Evolutionary conservation across 2,888 invertebrate species (phyloP), one percentile per base, ranked within the genome.

Genomic region (Lucinisca nassula): DNA sequence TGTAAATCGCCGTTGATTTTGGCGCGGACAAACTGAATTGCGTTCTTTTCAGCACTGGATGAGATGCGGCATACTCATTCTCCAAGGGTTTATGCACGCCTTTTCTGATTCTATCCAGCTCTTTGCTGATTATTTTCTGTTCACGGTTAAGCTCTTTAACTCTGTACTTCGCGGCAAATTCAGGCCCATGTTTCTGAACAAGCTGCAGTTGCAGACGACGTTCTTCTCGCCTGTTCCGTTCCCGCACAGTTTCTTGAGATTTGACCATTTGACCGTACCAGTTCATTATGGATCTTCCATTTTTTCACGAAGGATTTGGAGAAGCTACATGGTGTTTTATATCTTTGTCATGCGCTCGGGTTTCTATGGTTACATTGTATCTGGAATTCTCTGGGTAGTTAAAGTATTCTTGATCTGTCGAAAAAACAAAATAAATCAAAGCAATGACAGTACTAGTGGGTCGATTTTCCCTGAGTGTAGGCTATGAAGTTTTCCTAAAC

Each of bases 201-300:
- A 88, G 73, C 45, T 86, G 84, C 17, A 87, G 27, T 58, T 92
- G 85, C 32, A 88, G 38, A 8, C 88, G 83, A 21, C 92, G 61
- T 35, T 91, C 90, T 35, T 91, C 93, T 12, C 92, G 81, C 38
- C 88, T 88, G 74, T 92, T 93, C 51, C 84, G 83, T 32, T 91
- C 87, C 21, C 92, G 67, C 14, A 90, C 92, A 17, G 82, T 72
- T 74, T 93, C 93, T 24, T 91, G 89, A 0, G 90, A 89, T 58
- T 84, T 87, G 51, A 88, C 67, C 83, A 90, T 84, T 51, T 90
- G 85, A 0, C 73, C n/a, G 67, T 85, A 87, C 82, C 87, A 89
- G 58, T 83, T 89, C 87, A 84, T 89, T 37, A 17, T 82, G 67
- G 40, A 10, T 40, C 40, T 40, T 40, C 40, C 40, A 40, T 40